These are phyloP conservation scores for Hemiscyllium ocellatum DNA, from an alignment of 2,113 vertebrate genomes.

Conservation along the genomic window DNA sequence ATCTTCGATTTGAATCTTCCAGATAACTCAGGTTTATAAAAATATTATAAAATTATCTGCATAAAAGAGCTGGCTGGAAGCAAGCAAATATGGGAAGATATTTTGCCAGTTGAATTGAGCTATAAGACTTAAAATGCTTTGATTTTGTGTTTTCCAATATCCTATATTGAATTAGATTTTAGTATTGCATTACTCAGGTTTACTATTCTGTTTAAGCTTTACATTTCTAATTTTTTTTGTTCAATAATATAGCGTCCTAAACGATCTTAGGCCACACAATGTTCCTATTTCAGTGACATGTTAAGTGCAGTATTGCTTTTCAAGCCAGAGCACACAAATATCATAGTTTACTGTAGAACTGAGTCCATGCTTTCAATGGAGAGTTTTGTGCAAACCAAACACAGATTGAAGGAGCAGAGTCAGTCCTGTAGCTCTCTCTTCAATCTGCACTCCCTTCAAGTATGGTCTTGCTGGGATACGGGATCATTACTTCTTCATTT, in stretches of 20 bases:
- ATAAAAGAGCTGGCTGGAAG: not conserved
- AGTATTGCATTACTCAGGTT: not conserved
- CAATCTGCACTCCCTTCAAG: not conserved
- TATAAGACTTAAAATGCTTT: not conserved
- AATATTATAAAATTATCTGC: too few relatives aligned
- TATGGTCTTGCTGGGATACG: not conserved
- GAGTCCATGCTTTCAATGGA: not conserved
- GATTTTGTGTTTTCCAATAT: not conserved
- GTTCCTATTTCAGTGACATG: not conserved
- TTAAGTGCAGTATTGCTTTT: not conserved
- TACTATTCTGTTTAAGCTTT: not conserved
- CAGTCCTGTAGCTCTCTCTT: not conserved
- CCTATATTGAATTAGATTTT: not conserved
- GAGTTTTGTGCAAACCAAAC: not conserved
- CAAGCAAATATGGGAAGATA: not conserved
- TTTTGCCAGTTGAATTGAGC: not conserved
- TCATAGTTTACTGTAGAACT: not conserved
- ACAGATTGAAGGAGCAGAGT: not conserved
- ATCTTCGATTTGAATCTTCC: not conserved
- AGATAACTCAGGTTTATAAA: not conserved
- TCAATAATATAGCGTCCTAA: not conserved
- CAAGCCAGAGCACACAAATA: not conserved
- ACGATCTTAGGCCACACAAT: not conserved
- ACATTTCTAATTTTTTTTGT: not conserved
- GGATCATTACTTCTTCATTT: not conserved